Evolutionary conservation across 2,113 vertebrate species (phyloP).

Genomic region (Oryzias melastigma): DNA sequence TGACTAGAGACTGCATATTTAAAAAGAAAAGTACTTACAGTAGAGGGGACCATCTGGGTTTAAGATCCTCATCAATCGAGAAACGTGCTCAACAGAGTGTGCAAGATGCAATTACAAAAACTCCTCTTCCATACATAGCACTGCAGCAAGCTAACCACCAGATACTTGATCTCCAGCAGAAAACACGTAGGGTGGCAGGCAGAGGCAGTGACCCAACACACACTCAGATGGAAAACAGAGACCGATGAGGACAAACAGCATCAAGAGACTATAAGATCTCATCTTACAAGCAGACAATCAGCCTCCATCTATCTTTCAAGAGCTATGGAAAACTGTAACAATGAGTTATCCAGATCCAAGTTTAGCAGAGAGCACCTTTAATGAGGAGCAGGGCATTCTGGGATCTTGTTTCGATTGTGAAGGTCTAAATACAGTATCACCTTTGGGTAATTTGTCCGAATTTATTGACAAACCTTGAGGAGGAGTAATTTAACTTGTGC

Average conservation of each 20-base stretch:
- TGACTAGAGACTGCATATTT: background rate
- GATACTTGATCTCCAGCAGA: constrained; percentile 47
- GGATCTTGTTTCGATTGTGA: constrained; percentile 33
- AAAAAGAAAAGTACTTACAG: background rate
- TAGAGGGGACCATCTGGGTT: background rate
- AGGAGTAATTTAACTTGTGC: constrained; percentile 20
- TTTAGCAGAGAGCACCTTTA: constrained; percentile 54
- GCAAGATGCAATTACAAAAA: constrained; percentile 14
- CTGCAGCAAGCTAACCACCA: constrained; percentile 18
- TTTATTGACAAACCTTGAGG: constrained; percentile 23
- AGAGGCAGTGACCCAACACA: constrained; percentile 38
- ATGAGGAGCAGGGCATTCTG: constrained; percentile 41
- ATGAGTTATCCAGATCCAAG: constrained; percentile 57
- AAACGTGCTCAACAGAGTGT: background rate
- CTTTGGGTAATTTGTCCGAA: constrained; percentile 43
- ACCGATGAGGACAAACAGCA: constrained; percentile 54
- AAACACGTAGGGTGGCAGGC: constrained; percentile 33
- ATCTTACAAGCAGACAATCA: constrained; percentile 68
- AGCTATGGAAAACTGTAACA: constrained; percentile 67
- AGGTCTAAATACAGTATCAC: constrained; percentile 26
- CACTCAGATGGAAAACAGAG: constrained; percentile 46
- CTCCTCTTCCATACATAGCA: constrained; percentile 15
- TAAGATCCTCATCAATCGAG: background rate
- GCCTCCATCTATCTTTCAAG: constrained; percentile 69
- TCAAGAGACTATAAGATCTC: constrained; percentile 49